Evolutionary conservation across 2,888 invertebrate genomes (phyloP), one percentile per base, ranked within the genome.

Genomic region (Andrena praecox): DNA sequence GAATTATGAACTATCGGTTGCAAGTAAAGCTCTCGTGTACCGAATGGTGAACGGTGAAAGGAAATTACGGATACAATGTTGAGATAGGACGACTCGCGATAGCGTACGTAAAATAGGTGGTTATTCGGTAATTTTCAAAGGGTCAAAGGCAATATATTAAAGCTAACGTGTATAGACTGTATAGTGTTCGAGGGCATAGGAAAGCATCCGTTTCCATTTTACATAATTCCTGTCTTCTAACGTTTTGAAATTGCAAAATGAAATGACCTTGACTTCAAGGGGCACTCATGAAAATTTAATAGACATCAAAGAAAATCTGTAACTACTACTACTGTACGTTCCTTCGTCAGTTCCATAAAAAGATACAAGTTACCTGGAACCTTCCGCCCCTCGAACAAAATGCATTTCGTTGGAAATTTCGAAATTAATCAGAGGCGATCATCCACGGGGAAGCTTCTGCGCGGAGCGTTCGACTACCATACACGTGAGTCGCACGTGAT

Each of bases 401-500:
- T 52, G 7, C 20, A 52, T 52, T 52, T 52, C 52, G 52, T 20
- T 42, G 4, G 1, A 4, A 24, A 8, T 72, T 48, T 48, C 31
- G 68, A 74, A 54, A 79, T 64, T 62, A 75, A 79, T 75, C 35
- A 48, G 62, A 82, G 74, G 68, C 75, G 70, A 71, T 64, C 69
- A 52, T 59, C 56, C 60, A 52, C 67, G 62, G 63, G 48, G 56
- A 60, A 50, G 64, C 67, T 66, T 71, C 74, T 71, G 73, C 64
- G 70, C 77, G 72, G 77, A 56, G 50, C 72, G 64, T 64, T 81
- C 59, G 75, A 62, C 79, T 79, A 82, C 77, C 72, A 80, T 85
- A 87, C 83, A 77, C 76, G 62, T 83, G 78, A 68, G 83, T 80
- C 77, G 75, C 79, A 80, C 69, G 80, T 70, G 77, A 84, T 84